Percentiles rank a stretch among this genome's conserved stretches.
Conservation (phyloP, 2,113 vertebrate genomes). For the Ammospiza caudacuta region DNA sequence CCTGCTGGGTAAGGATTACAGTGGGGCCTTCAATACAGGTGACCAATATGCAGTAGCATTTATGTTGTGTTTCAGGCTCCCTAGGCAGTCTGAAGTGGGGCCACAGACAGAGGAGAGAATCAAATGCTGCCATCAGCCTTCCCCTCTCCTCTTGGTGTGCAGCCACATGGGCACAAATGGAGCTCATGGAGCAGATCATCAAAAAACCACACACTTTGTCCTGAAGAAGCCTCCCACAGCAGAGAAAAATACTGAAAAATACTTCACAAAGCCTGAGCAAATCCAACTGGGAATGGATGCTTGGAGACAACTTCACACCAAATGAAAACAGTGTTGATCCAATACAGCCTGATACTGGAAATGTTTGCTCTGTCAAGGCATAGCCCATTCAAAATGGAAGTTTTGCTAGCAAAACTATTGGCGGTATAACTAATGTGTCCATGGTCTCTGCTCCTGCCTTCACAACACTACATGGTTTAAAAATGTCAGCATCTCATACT, state of each 20-base stretch:
- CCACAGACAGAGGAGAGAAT: background rate
- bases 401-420: background rate
- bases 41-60: background rate
- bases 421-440: background rate
- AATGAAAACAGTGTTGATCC: background rate
- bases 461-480: background rate
- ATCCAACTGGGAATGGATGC: background rate
- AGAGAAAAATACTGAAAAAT: background rate
- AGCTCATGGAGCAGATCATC: background rate
- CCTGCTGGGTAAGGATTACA: background rate
- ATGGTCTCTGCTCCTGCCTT: background rate
- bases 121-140: background rate
- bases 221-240: background rate
- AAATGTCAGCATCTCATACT: background rate
- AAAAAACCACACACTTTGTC: background rate
- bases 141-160: background rate
- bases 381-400: background rate
- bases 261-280: background rate
- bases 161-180: background rate
- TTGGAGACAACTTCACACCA: background rate
- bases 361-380: background rate
- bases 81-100: background rate
- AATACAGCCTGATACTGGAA: background rate
- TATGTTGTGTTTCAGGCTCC: background rate
- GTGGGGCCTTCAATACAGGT: background rate